A percentile compares a stretch with the other conserved stretches of the same genome.
Evolutionary conservation across 2,113 vertebrate species (phyloP).

Genomic region (Paedocypris sp.): DNA sequence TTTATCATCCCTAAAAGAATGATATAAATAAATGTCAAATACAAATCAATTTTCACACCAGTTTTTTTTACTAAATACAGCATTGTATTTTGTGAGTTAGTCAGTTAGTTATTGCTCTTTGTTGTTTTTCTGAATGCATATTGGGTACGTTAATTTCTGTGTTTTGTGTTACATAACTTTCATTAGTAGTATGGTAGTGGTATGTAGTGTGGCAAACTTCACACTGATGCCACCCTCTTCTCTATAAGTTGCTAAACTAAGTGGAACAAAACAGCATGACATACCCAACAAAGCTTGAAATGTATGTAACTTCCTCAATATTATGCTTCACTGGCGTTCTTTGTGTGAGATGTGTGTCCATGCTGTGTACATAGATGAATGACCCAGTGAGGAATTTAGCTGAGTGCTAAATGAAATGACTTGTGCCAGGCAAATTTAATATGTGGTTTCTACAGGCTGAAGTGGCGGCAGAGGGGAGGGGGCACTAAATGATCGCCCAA

Average conservation of each 20-base stretch:
- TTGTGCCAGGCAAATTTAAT: slow-evolving; percentile 64
- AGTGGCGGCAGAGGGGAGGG: slow-evolving; percentile 35
- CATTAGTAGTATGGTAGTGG: too few relatives aligned
- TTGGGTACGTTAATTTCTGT: too few relatives aligned
- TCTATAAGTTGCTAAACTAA: slow-evolving; percentile 23
- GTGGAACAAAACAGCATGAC: slow-evolving; percentile 47
- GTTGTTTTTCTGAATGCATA: too few relatives aligned
- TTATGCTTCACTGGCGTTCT: slow-evolving; percentile 64
- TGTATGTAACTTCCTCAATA: slow-evolving; percentile 66
- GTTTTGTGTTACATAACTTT: too few relatives aligned
- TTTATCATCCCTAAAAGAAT: too few relatives aligned
- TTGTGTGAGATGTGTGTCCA: slow-evolving; percentile 64
- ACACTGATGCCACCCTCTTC: slow-evolving; percentile 18
- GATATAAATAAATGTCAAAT: too few relatives aligned
- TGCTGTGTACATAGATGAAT: slow-evolving; percentile 63
- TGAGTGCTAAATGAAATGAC: slow-evolving; percentile 58
- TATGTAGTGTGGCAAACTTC: background rate
- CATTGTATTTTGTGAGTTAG: too few relatives aligned
- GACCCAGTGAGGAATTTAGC: slow-evolving; percentile 60
- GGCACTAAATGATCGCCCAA: slow-evolving; percentile 51
- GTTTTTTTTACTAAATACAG: too few relatives aligned
- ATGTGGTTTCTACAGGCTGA: slow-evolving; percentile 61
- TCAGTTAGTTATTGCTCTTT: too few relatives aligned
- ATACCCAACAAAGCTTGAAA: slow-evolving; percentile 49
- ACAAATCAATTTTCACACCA: too few relatives aligned